Percentiles rank a stretch among this genome's conserved stretches.
Conservation (phyloP, 2,888 invertebrate species). For the Megaustenia siamemsis region DNA sequence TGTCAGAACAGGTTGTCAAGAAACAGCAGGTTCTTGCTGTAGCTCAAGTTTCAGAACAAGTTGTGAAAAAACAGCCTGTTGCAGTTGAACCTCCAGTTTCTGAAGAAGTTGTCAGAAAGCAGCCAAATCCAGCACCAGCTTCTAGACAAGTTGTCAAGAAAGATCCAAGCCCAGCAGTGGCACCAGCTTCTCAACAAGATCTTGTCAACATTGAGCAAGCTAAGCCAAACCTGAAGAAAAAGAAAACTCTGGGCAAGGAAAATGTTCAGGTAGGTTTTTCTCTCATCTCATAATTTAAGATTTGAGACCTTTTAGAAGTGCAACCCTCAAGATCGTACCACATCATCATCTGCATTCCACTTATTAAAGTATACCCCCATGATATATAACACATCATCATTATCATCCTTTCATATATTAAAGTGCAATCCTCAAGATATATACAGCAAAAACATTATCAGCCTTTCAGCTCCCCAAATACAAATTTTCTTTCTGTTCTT, state of each 20-base stretch:
- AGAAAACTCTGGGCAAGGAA: constrained; percentile 7
- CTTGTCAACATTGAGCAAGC: background rate
- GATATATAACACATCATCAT: no score
- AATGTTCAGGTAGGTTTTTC: background rate
- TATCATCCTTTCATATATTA: no score
- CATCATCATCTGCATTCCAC: no score
- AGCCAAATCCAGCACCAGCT: background rate
- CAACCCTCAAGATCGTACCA: no score
- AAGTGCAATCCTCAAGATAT: no score
- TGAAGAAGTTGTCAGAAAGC: background rate
- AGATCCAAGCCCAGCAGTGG: background rate
- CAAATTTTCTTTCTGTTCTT: no score
- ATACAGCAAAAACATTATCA: no score
- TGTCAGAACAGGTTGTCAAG: background rate
- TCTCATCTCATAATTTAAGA: background rate
- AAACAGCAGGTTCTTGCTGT: background rate
- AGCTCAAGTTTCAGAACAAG: constrained; percentile 31
- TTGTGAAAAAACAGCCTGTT: background rate
- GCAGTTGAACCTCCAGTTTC: constrained; percentile 1
- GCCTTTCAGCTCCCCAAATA: no score
- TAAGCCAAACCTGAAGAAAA: background rate
- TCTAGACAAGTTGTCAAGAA: background rate
- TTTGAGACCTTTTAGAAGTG: no score
- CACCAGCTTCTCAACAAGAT: background rate
- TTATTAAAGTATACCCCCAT: no score